These are phyloP conservation scores for Hydraecia micacea DNA, from an alignment of 2,888 invertebrate genomes.

Conservation along the genomic window DNA sequence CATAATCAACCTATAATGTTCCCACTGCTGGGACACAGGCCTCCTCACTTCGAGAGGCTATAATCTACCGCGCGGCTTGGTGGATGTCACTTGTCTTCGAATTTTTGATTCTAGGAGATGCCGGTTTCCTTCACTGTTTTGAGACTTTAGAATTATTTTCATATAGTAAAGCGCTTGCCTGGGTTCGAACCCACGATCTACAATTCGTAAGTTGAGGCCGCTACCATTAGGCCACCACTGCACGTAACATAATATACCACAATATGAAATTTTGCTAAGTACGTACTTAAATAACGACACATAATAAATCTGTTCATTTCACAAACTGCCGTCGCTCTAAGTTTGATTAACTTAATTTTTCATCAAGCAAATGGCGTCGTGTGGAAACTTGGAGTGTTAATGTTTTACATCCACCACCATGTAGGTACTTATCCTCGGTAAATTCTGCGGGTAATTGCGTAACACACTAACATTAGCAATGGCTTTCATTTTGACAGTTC, in stretches of 20 bases:
- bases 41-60: background rate
- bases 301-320: conserved; percentile 52
- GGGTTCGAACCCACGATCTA: background rate
- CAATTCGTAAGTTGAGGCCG: too few relatives aligned
- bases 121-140: background rate
- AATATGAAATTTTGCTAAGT: background rate
- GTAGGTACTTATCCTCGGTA: background rate
- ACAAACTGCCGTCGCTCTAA: conserved; percentile 35
- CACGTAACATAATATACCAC: background rate
- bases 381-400: conserved; percentile 39
- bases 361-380: conserved; percentile 50
- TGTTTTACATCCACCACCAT: conserved; percentile 23
- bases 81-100: background rate
- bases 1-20: too few relatives aligned
- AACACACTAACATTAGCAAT: background rate
- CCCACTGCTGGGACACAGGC: too few relatives aligned
- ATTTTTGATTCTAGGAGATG: background rate
- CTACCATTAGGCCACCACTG: background rate
- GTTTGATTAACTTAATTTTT: conserved; percentile 59
- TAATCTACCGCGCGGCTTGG: background rate
- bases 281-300: conserved; percentile 15
- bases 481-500: background rate
- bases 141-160: background rate
- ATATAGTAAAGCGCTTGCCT: background rate
- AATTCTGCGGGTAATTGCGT: background rate